Percentiles rank a stretch among this genome's conserved stretches.
These are phyloP conservation scores for Rhorus exstirpatorius DNA, from an alignment of 2,888 invertebrate species.

Conservation along the genomic window DNA sequence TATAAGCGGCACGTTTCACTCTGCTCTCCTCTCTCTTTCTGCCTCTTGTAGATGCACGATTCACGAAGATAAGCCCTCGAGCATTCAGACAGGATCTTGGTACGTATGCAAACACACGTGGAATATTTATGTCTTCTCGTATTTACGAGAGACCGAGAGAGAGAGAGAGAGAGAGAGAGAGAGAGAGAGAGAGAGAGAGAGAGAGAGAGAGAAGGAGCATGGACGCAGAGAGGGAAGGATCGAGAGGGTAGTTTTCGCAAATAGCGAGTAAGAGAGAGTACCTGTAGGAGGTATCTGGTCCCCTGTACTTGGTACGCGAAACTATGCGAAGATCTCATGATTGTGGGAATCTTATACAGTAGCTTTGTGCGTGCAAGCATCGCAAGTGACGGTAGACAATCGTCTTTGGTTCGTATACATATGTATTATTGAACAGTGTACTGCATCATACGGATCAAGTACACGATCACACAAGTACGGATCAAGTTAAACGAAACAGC, in stretches of 20 bases:
- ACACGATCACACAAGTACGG: too few species aligned
- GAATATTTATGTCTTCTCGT: slow-evolving; percentile 68
- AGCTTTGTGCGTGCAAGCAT: slow-evolving; percentile 62
- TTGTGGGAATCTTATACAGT: slow-evolving; percentile 43
- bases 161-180: slow-evolving; percentile 18
- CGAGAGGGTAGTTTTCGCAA: slow-evolving; percentile 38
- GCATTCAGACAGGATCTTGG: slow-evolving; percentile 67
- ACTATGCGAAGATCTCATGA: slow-evolving; percentile 42
- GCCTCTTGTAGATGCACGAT: slow-evolving; percentile 49
- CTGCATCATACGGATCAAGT: background rate
- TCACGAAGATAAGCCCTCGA: slow-evolving; percentile 64
- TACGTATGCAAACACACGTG: slow-evolving; percentile 69
- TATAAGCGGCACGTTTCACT: slow-evolving; percentile 67
- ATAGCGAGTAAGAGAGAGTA: slow-evolving; percentile 36
- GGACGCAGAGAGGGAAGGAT: slow-evolving; percentile 45
- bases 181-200: slow-evolving; percentile 7
- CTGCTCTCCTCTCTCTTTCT: slow-evolving; percentile 43
- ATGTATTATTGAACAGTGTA: slow-evolving; percentile 28
- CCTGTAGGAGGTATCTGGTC: slow-evolving; percentile 12
- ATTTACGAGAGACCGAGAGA: slow-evolving; percentile 55
- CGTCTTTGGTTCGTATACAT: slow-evolving; percentile 23
- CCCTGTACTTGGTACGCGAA: slow-evolving; percentile 41
- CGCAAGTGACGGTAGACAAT: slow-evolving; percentile 54
- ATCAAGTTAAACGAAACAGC: too few species aligned
- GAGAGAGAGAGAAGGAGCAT: background rate